Conservation (phyloP, 2,113 vertebrate species). For the Hemiprocne comata region DNA sequence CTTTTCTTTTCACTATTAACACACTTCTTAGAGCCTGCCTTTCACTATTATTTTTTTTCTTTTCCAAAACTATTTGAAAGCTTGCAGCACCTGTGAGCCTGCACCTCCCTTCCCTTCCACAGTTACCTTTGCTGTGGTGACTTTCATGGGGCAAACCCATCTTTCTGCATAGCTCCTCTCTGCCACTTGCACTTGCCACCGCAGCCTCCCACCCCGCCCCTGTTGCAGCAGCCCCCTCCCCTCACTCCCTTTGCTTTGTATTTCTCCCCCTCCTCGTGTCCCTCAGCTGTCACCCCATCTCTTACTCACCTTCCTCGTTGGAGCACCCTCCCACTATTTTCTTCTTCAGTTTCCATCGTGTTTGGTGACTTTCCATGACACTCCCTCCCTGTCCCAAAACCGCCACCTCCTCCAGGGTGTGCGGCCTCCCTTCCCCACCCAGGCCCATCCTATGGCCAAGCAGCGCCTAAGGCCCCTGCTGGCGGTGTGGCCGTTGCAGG, state of each 20-base stretch:
- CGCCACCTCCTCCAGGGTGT: accelerated
- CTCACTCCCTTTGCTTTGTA: not conserved
- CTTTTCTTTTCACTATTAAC: not conserved
- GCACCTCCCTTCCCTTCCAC: accelerated
- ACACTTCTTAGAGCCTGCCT: not conserved
- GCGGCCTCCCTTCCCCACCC: too few relatives aligned
- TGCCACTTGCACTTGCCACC: not conserved
- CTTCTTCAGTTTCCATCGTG: not conserved
- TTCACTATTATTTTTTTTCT: not conserved
- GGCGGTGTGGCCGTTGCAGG: not conserved
- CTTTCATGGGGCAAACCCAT: accelerated
- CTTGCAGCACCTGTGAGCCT: not conserved
- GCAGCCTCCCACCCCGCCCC: not conserved
- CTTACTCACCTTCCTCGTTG: not conserved
- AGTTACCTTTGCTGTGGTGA: not conserved
- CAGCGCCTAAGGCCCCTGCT: accelerated
- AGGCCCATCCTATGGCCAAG: accelerated
- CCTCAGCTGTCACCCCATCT: not conserved
- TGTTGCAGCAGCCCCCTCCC: too few relatives aligned
- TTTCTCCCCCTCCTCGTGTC: too few relatives aligned
- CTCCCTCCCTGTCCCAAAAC: not conserved
- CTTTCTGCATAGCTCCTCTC: too few relatives aligned
- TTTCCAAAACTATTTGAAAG: not conserved
- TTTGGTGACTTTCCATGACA: not conserved
- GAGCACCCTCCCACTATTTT: not conserved